Evolutionary conservation across 2,113 vertebrate species (phyloP), one percentile per base, ranked within the genome.

Genomic region (Neogale vison): DNA sequence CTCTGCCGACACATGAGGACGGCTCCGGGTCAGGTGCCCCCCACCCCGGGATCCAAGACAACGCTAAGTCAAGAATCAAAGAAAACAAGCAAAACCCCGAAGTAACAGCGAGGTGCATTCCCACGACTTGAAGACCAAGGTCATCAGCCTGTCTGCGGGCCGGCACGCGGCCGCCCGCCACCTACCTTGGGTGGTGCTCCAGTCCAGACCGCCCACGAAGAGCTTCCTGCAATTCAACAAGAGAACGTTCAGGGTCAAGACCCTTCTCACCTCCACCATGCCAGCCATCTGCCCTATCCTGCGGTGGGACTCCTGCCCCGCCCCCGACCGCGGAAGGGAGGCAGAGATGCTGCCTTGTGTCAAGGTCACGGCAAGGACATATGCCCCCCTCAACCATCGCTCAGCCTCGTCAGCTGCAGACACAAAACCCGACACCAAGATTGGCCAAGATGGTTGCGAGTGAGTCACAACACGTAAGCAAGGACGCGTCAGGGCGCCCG

Each of bases 171-270:
- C 23, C 6, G 4, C 50, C 65, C 15, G 1, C 31, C 47, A 96
- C 99, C 99, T 98, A 99, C 99, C 99, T 99, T 99, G 99, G 26
- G 99, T 99, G 7, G 99, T 99, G 96, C 99, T 99, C 99, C 99
- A 99, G 98, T 99, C 99, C 96, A 99, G 99, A 97, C 99, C 99
- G 96, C 99, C 99, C 98, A 99, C 99, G 98, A 99, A 99, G 89
- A 99, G 99, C 99, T 99, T 99, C 95, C 99, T 99, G 99, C 87
- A 99, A 99, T 72, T 9, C 67, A 96, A 94, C 63, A 88, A 94
- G 72, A 98, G 12, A 97, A 18, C 7, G 34, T 29, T 88, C 11
- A 74, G 87, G 87, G 92, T 71, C 95, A 98, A 93, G 95, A 93
- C 20, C 4, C 59, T 31, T 61, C 96, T 11, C 14, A 2, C 52